Conservation (phyloP, 30 jellyfish, hydroid and myxozoan genomes). For the Turritopsis rubra region DNA sequence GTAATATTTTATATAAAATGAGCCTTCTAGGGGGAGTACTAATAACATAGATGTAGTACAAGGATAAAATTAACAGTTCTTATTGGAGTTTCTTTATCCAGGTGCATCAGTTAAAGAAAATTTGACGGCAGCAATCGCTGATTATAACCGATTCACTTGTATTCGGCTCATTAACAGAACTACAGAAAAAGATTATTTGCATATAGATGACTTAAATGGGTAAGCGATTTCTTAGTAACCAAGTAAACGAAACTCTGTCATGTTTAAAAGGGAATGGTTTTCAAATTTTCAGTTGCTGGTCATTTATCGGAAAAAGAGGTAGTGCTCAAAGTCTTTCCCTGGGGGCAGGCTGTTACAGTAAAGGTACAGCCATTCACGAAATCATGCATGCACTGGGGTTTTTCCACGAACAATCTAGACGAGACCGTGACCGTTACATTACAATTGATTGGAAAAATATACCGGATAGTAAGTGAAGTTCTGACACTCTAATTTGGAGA, state of each 20-base stretch:
- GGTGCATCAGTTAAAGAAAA: background rate
- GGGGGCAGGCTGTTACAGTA: background rate
- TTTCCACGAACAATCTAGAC: background rate
- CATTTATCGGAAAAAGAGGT: background rate
- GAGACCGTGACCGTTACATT: background rate
- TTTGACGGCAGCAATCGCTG: background rate
- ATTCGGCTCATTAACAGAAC: background rate
- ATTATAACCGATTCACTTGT: background rate
- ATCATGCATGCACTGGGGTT: background rate
- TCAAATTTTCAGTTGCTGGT: background rate
- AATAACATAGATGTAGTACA: too few species aligned
- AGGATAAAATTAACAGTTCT: too few species aligned
- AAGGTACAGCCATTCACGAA: background rate
- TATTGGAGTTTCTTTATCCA: too few species aligned
- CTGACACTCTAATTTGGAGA: background rate
- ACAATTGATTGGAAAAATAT: background rate
- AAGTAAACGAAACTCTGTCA: too few species aligned
- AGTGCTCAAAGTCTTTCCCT: background rate
- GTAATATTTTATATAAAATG: too few species aligned
- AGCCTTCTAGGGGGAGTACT: too few species aligned
- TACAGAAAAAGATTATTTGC: background rate
- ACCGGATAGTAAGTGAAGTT: background rate
- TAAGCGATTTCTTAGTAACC: too few species aligned
- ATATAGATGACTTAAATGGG: background rate
- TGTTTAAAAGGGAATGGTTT: too few species aligned